Base-by-base conservation (phyloP, 2,797 vertebrate species). In the Mormyrus hasselquistii region DNA sequence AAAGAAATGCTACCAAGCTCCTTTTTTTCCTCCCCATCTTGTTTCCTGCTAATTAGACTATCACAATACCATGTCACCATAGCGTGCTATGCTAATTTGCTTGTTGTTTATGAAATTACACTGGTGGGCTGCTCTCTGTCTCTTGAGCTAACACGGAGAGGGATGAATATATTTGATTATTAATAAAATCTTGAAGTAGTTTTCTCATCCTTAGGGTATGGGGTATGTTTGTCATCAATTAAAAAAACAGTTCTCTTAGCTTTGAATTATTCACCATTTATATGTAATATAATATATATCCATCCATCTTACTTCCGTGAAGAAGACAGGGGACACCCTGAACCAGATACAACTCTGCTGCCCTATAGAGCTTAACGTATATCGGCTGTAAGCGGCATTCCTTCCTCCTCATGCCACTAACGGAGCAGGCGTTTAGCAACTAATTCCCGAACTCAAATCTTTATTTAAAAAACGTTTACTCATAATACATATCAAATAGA, bases 71-170 rank as follows among this genome's bases (percentile, higher is more conserved):
- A 49, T 88, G 44, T 76, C 62, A 29, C 47, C 22, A 25, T 19
- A 76, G 47, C 53, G 62, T 29, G 12, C 25, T 29, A 41, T 62
- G 34, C 57, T 57, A 55, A 86, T 86, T 86, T 59, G 85, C 85
- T 86, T 87, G 55, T 87, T 87, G 86, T 65, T 87, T 87, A 62
- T 87, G 86, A 65, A 87, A 65, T 87, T 41, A 65, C 86, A 62
- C 55, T 57, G n/a, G 57, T 22, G 55, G 59, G 55, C 44, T 47
- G 14, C 82, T 62, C 55, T 59, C 85, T 59, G 53, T 62, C 86
- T 65, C 19, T 49, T 87, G 86, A 65, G 19, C 22, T 53, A 55
- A 38, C 19, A 38, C 3, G 8, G 41, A 22, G 57, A 29, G 55
- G 16, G 57, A 62, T 65, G 16, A 87, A 87, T 62, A 25, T 65